These are phyloP conservation scores for Monopterus albus DNA, from an alignment of 2,113 vertebrate genomes.

Conservation along the genomic window DNA sequence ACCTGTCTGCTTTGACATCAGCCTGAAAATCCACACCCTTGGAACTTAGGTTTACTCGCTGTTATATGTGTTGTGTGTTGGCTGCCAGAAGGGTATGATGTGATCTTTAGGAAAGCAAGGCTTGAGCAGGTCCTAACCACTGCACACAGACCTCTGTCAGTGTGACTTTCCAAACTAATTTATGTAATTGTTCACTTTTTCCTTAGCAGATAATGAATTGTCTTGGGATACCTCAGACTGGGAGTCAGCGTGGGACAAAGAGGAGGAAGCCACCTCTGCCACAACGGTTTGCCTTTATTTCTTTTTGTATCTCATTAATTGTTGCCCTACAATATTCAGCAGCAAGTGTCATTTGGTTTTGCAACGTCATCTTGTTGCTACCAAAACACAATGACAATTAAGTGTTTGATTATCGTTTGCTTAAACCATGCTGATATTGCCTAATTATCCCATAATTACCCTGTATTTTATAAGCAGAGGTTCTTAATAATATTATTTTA, in stretches of 20 bases:
- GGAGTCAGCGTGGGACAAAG: constrained; percentile 80
- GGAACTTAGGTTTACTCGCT: neutral
- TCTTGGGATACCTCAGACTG: constrained; percentile 82
- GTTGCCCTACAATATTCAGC: no score
- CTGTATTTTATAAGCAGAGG: no score
- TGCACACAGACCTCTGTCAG: neutral
- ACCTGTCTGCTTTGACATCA: neutral
- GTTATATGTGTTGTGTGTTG: neutral
- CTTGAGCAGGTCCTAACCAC: neutral
- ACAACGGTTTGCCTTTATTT: constrained; percentile 53
- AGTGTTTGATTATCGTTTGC: no score
- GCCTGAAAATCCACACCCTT: neutral
- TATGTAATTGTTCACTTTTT: neutral
- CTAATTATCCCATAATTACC: no score
- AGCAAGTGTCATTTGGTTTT: no score
- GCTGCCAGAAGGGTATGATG: neutral
- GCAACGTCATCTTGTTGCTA: no score
- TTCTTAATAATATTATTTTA: neutral
- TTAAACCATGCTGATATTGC: no score
- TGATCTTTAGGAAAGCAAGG: neutral
- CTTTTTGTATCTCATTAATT: neutral
- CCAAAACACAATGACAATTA: no score
- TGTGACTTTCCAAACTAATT: neutral
- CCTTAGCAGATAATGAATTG: constrained; percentile 76
- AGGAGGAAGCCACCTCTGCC: constrained; percentile 44